Evolutionary conservation across 2,888 invertebrate genomes (phyloP), one percentile per base, ranked within the genome.

Genomic region (Stenodera caucasica): DNA sequence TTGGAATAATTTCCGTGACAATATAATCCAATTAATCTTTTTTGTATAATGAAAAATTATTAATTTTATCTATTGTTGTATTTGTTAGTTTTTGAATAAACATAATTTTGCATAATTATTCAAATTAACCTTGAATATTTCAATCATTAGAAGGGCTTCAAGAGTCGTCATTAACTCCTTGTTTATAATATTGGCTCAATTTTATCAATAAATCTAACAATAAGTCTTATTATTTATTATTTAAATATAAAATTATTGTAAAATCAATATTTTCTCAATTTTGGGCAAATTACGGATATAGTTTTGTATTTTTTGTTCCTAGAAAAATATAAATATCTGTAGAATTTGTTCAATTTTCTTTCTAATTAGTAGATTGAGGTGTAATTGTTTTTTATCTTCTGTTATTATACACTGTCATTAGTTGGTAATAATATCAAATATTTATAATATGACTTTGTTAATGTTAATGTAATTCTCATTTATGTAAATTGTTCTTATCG

Each of bases 341-440:
- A 26, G 6, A 26, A 26, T 26, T 26, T n/a, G 26, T 26, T 26
- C 26, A 26, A 26, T 26, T 26, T 5, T 5, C 6, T 26, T 26
- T 7, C n/a, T n/a, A n/a, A n/a, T n/a, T n/a, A n/a, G n/a, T n/a
- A n/a, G n/a, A n/a, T n/a, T n/a, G n/a, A n/a, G 12, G 45, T 45
- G 45, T 45, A 45, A 45, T 45, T 21, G 35, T 35, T 35, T 3
- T 8, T 4, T 21, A 18, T 21, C 15, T 9, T 45, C n/a, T n/a
- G n/a, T n/a, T n/a, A n/a, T n/a, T n/a, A n/a, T 45, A 45, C 45
- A 45, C 45, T 18, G 21, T 21, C 45, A 45, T 26, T 45, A 54
- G 49, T 58, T 54, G 49, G 52, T 56, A 40, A 55, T 57, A 56
- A 56, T 60, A 60, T 56, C 60, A 60, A 60, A 60, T 60, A 60